phyloP scores from a whole-genome alignment of 2,797 vertebrate species.

The Gorsachius magnificus region DNA sequence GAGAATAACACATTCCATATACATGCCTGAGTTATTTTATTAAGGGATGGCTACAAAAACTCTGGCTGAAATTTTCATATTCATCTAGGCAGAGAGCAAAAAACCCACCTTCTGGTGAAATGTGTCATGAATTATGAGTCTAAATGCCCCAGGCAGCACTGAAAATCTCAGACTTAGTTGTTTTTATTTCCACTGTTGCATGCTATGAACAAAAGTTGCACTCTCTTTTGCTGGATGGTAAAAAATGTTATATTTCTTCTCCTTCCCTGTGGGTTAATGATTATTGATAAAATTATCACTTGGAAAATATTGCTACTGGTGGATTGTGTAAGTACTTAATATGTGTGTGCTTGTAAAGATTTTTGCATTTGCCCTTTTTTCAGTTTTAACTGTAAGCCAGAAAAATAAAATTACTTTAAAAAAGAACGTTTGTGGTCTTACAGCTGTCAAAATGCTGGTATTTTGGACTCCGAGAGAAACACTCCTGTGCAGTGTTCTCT shows the following conservation, averaged over 20 bases:
- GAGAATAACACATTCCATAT: slow-evolving; percentile 24
- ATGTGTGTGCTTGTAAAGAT: neutral
- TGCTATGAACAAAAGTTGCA: neutral
- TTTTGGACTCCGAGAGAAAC: neutral
- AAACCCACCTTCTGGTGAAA: neutral
- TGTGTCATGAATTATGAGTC: neutral
- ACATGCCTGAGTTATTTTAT: slow-evolving; percentile 44
- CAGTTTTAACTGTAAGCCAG: neutral
- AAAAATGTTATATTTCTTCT: slow-evolving; percentile 6
- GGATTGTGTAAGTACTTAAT: neutral
- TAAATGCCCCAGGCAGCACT: slow-evolving; percentile 3
- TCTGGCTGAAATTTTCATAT: neutral
- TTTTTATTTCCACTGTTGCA: slow-evolving; percentile 16
- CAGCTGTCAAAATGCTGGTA: neutral
- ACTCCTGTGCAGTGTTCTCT: neutral
- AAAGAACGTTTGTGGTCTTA: neutral
- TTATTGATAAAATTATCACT: slow-evolving; percentile 39
- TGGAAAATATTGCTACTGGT: neutral
- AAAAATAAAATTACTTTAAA: neutral
- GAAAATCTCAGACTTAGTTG: neutral
- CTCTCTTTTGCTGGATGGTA: neutral
- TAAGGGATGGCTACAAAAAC: neutral
- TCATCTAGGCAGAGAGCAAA: neutral
- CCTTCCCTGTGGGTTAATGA: slow-evolving; percentile 10
- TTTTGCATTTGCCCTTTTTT: neutral